A percentile compares a stretch with the other conserved stretches of the same genome.
Evolutionary conservation across 2,113 vertebrate species (phyloP).

Genomic region (Hiodon tergisus): DNA sequence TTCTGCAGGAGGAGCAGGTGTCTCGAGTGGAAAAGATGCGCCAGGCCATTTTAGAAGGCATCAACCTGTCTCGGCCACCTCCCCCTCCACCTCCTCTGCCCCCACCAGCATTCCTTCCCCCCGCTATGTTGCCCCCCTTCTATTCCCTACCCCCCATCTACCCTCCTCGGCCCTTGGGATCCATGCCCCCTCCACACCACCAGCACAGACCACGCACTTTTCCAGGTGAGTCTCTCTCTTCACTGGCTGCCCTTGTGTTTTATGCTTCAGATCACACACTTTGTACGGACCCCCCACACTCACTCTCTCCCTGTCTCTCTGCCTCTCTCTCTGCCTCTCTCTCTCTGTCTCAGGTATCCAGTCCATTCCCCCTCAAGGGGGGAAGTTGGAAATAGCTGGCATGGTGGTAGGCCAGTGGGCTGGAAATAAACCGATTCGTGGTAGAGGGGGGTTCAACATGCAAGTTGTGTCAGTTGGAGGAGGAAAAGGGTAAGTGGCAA

Average conservation of each 20-base stretch:
- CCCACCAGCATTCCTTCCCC: constrained; percentile 73
- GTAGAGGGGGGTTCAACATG: constrained; percentile 80
- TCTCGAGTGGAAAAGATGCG: constrained; percentile 87
- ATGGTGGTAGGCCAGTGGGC: constrained; percentile 94
- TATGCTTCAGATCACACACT: background rate
- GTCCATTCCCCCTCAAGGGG: constrained; percentile 84
- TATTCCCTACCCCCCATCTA: constrained; percentile 76
- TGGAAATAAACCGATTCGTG: constrained; percentile 77
- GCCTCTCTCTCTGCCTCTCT: background rate
- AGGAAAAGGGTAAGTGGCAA: constrained; percentile 70
- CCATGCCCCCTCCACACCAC: constrained; percentile 66
- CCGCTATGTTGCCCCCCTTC: constrained; percentile 75
- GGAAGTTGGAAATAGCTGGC: constrained; percentile 86
- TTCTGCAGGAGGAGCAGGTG: constrained; percentile 68
- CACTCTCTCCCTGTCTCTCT: background rate
- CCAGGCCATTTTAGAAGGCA: constrained; percentile 84
- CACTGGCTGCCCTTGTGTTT: too few relatives aligned
- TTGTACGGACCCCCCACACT: background rate
- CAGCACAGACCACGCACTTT: constrained; percentile 77
- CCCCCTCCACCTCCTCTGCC: constrained; percentile 76
- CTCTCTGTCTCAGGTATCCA: constrained; percentile 65
- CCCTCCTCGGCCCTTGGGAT: constrained; percentile 73
- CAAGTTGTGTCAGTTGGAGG: constrained; percentile 85
- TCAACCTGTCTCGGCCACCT: constrained; percentile 73
- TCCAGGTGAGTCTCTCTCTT: constrained; percentile 60